Evolutionary conservation across 2,797 vertebrate species (phyloP).

Genomic region (Muscicapa comitata): DNA sequence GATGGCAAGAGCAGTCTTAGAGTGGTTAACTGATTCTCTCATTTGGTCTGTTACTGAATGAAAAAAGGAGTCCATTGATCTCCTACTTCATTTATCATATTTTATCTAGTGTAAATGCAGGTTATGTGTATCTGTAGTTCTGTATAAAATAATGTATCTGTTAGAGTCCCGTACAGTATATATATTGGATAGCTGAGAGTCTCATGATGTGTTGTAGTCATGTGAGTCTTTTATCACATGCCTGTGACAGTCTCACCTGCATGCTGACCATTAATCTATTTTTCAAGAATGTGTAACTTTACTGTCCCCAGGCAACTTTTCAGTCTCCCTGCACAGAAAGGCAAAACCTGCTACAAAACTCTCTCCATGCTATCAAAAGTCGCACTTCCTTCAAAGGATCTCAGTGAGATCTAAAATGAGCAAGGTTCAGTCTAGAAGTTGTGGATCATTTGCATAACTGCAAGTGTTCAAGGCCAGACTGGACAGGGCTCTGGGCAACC

Average conservation of each 20-base stretch:
- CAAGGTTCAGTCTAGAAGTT: not conserved
- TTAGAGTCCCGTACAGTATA: not conserved
- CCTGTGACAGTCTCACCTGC: not conserved
- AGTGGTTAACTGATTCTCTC: not conserved
- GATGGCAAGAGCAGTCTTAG: not conserved
- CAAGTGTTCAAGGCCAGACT: not conserved
- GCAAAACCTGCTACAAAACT: not conserved
- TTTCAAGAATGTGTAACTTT: not conserved
- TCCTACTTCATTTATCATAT: not conserved
- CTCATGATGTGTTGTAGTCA: not conserved
- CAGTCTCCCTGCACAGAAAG: not conserved
- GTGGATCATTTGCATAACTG: not conserved
- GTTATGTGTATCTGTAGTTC: not conserved
- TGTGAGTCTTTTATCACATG: not conserved
- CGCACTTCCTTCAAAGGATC: not conserved
- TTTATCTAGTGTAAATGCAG: not conserved
- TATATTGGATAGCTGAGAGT: not conserved
- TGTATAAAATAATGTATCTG: not conserved
- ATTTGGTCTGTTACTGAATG: not conserved
- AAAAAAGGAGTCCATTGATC: not conserved
- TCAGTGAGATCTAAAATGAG: not conserved
- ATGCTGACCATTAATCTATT: not conserved
- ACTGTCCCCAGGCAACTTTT: not conserved
- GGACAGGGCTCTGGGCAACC: not conserved
- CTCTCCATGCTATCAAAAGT: not conserved